Evolutionary conservation across 2,888 invertebrate genomes (phyloP).

Genomic region (Drosophila setosimentum): DNA sequence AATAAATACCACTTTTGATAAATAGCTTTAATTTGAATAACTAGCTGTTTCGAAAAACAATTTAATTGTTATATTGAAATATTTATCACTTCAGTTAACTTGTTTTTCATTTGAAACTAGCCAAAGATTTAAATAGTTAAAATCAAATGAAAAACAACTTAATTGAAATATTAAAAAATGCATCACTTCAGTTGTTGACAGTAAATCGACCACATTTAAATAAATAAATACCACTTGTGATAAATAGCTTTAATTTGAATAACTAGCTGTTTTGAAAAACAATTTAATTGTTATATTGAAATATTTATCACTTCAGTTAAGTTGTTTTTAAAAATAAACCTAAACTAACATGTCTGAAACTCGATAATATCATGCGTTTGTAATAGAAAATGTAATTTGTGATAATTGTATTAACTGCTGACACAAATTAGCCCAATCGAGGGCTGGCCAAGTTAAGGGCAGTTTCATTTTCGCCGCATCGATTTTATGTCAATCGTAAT

Average conservation of each 20-base stretch:
- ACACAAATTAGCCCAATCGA: slow-evolving; percentile 13
- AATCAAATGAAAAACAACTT: not conserved
- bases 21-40: too few species aligned
- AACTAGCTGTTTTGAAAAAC: too few species aligned
- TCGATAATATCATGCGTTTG: not conserved
- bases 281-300: too few species aligned
- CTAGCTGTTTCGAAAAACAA: too few species aligned
- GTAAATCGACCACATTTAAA: not conserved
- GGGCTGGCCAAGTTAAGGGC: slow-evolving; percentile 2
- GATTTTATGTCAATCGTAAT: slow-evolving; percentile 65
- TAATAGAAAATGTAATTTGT: not conserved
- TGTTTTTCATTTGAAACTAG: too few species aligned
- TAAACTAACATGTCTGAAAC: not conserved
- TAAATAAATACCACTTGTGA: not conserved
- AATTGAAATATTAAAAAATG: not conserved
- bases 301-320: too few species aligned
- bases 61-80: too few species aligned
- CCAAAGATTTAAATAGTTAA: not conserved
- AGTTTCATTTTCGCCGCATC: slow-evolving; percentile 47
- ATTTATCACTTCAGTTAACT: too few species aligned
- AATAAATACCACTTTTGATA: not conserved
- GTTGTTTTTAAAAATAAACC: too few species aligned
- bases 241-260: too few species aligned
- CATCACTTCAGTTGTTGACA: too few species aligned
- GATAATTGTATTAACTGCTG: slow-evolving; percentile 4